Percentiles rank a stretch among this genome's conserved stretches.
Evolutionary conservation across 2,888 invertebrate species (phyloP).

Genomic region (Rotaria sp.): DNA sequence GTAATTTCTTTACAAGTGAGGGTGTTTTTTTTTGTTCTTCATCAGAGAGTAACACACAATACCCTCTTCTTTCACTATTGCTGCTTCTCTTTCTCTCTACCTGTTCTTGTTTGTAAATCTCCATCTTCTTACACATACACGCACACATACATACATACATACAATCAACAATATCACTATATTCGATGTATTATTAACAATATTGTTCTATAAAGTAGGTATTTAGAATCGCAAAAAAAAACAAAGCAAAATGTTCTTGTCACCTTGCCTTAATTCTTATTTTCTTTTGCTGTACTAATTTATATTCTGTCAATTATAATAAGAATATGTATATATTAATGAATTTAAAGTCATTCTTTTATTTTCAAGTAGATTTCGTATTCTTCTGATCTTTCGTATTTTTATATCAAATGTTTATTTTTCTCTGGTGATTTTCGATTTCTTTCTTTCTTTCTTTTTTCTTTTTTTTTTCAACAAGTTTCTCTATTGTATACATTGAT

Average conservation of each 20-base stretch:
- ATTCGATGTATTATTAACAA: background rate
- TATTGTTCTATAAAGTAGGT: background rate
- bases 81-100: constrained; percentile 8
- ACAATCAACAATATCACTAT: background rate
- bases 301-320: background rate
- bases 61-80: constrained; percentile 9
- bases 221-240: background rate
- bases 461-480: background rate
- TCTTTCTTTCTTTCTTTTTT: background rate
- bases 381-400: background rate
- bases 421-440: background rate
- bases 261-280: background rate
- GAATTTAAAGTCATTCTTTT: background rate
- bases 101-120: constrained; percentile 14
- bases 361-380: background rate
- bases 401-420: constrained; percentile 8
- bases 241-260: background rate
- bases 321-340: background rate
- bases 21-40: constrained; percentile 12
- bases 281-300: background rate
- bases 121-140: background rate
- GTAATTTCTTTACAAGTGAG: constrained; percentile 1
- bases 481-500: background rate
- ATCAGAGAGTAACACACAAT: background rate
- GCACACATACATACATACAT: background rate